Evolutionary conservation across 1,140 invertebrate species (phyloP).

Genomic region (Drosophila nigrodunni): DNA sequence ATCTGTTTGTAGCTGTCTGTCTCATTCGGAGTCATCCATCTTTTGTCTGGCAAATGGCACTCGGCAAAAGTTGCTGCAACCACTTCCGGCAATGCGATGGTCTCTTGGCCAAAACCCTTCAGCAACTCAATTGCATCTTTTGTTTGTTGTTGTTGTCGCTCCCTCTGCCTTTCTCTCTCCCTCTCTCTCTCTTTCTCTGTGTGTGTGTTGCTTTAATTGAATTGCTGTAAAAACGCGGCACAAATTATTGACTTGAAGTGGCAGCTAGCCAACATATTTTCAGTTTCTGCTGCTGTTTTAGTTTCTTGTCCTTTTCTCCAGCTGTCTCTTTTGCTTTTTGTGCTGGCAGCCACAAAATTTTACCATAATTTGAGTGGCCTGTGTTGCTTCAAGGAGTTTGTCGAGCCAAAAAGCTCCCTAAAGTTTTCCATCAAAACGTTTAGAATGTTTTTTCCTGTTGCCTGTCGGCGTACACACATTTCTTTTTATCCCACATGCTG

Average conservation of each 20-base stretch:
- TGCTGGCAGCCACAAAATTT: slow-evolving; percentile 43
- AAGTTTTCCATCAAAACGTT: slow-evolving; percentile 67
- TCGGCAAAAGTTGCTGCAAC: slow-evolving; percentile 60
- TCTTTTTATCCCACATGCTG: slow-evolving; percentile 47
- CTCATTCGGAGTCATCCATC: slow-evolving; percentile 11
- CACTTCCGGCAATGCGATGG: slow-evolving; percentile 55
- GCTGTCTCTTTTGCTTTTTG: slow-evolving; percentile 8
- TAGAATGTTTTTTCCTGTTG: slow-evolving; percentile 62
- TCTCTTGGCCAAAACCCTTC: slow-evolving; percentile 42
- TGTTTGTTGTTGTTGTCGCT: slow-evolving; percentile 35
- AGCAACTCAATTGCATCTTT: slow-evolving; percentile 56
- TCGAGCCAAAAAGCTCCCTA: slow-evolving; percentile 52
- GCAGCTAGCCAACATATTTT: slow-evolving; percentile 50
- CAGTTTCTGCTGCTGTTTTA: neutral
- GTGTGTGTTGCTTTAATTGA: slow-evolving; percentile 51
- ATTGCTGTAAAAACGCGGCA: slow-evolving; percentile 61
- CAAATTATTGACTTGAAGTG: slow-evolving; percentile 51
- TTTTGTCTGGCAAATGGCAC: slow-evolving; percentile 54
- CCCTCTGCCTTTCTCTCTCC: neutral
- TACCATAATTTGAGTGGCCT: slow-evolving; percentile 58
- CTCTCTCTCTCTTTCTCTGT: neutral
- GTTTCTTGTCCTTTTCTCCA: neutral
- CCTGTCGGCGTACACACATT: slow-evolving; percentile 50
- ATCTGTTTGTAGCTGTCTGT: slow-evolving; percentile 4
- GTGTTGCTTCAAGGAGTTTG: slow-evolving; percentile 50